Evolutionary conservation across 2,113 vertebrate species (phyloP).

Genomic region (Sinocyclocheilus grahami): DNA sequence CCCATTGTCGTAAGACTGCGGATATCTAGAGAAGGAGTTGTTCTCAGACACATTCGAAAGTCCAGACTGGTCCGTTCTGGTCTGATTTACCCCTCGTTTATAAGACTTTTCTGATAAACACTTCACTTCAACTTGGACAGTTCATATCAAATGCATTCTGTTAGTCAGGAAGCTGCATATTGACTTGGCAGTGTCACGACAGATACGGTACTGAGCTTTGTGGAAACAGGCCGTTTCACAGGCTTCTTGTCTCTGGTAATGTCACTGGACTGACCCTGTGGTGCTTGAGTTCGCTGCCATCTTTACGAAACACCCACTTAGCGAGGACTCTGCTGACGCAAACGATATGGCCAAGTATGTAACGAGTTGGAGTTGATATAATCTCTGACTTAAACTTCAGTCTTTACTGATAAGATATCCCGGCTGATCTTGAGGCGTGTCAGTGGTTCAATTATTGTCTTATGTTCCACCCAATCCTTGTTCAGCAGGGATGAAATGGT

Average conservation of each 20-base stretch:
- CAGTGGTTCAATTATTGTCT: conserved; percentile 27
- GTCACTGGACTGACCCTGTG: conserved; percentile 30
- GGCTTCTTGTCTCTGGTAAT: conserved; percentile 35
- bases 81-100: conserved; percentile 37
- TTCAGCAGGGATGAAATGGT: conserved; percentile 11
- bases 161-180: conserved; percentile 50
- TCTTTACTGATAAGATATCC: conserved; percentile 39
- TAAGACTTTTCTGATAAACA: conserved; percentile 38
- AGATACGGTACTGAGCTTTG: conserved; percentile 38
- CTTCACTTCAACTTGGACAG: conserved; percentile 49
- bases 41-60: conserved; percentile 35
- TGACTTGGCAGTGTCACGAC: conserved; percentile 37
- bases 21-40: conserved; percentile 8
- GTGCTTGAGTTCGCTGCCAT: conserved; percentile 37
- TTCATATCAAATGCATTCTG: conserved; percentile 51
- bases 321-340: conserved; percentile 31
- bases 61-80: conserved; percentile 40
- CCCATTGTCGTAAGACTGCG: neutral
- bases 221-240: conserved; percentile 38
- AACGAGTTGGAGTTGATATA: conserved; percentile 18
- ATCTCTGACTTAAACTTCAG: conserved; percentile 41
- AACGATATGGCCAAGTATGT: conserved; percentile 24
- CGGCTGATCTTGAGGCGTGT: conserved; percentile 24
- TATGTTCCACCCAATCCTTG: conserved; percentile 33
- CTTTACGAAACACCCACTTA: conserved; percentile 35